Conservation (phyloP, 2,888 invertebrate species). For the Protodeltote pygarga region DNA sequence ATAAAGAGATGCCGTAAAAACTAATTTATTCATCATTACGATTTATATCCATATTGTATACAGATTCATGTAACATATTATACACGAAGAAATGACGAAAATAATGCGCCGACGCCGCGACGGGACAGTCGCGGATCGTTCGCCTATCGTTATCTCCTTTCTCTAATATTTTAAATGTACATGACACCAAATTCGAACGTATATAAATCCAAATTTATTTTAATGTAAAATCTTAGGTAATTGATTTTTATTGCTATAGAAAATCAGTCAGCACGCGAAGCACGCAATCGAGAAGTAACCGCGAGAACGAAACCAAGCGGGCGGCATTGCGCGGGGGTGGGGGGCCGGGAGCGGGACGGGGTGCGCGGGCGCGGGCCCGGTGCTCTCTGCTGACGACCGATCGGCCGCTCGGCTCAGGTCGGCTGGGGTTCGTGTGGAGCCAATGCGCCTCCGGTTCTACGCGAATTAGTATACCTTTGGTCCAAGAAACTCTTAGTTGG, state of each 20-base stretch:
- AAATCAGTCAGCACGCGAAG: conserved; percentile 88
- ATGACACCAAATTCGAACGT: conserved; percentile 88
- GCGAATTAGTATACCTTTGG: conserved; percentile 86
- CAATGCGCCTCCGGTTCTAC: conserved; percentile 86
- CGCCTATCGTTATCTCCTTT: conserved; percentile 85
- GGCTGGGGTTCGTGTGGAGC: conserved; percentile 81
- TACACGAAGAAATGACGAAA: conserved; percentile 88
- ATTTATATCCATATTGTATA: conserved; percentile 88
- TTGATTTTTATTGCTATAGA: conserved; percentile 88
- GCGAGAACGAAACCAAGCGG: conserved; percentile 86
- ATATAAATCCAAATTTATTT: conserved; percentile 87
- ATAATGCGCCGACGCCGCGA: conserved; percentile 82
- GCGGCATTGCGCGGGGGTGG: conserved; percentile 76
- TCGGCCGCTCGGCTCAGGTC: conserved; percentile 69
- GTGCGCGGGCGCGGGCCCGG: conserved; percentile 55
- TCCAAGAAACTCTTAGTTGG: conserved; percentile 86
- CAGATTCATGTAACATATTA: conserved; percentile 89
- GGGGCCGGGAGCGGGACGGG: conserved; percentile 55
- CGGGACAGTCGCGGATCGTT: conserved; percentile 74
- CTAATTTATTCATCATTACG: conserved; percentile 86
- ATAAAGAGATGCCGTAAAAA: conserved; percentile 87
- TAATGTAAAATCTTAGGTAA: conserved; percentile 88
- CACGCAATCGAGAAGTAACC: conserved; percentile 88
- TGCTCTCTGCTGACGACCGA: conserved; percentile 70
- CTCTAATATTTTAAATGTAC: conserved; percentile 86